Base-by-base conservation (phyloP, 2,888 invertebrate genomes). In the Pseudeuparius sepicola region DNA sequence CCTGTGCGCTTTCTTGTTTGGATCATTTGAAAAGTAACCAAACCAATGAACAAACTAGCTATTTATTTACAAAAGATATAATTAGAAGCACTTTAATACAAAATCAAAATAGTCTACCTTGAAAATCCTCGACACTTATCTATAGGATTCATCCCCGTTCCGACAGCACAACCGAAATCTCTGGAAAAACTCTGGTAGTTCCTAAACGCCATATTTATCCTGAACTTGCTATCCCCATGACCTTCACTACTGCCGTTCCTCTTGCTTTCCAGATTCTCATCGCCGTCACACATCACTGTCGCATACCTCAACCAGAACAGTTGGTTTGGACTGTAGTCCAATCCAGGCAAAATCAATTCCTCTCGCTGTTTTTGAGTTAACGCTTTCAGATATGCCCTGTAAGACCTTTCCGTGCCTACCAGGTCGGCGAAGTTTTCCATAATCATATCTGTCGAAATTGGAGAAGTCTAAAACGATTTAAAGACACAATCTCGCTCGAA, bases 401-500 rank as follows among this genome's bases (percentile, higher is more conserved):
- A 92, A 0, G 90, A 85, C 52, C 85, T 78, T 54, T 87, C 87
- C 41, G 88, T 73, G 1, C 90, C 92, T 1, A 86, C 87, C 54
- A 88, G 88, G 56, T 92, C 92, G 0, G 90, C 89, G 32, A 92
- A 83, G 57, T 90, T 90, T 58, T 92, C 90, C 9, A n/a, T n/a
- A n/a, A n/a, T n/a, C n/a, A n/a, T n/a, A n/a, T n/a, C n/a, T n/a
- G n/a, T n/a, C n/a, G n/a, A n/a, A n/a, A n/a, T n/a, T n/a, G n/a
- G n/a, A n/a, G n/a, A n/a, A n/a, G n/a, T n/a, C n/a, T n/a, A n/a
- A n/a, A n/a, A n/a, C n/a, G n/a, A n/a, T n/a, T n/a, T n/a, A n/a
- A n/a, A n/a, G n/a, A n/a, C n/a, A n/a, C n/a, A n/a, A n/a, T n/a
- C n/a, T n/a, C n/a, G n/a, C n/a, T n/a, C n/a, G n/a, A n/a, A n/a